A percentile compares a stretch with the other conserved stretches of the same genome.
Conservation (phyloP, 30 jellyfish, hydroid and myxozoan species). For the Pseudorhiza aurosa region DNA sequence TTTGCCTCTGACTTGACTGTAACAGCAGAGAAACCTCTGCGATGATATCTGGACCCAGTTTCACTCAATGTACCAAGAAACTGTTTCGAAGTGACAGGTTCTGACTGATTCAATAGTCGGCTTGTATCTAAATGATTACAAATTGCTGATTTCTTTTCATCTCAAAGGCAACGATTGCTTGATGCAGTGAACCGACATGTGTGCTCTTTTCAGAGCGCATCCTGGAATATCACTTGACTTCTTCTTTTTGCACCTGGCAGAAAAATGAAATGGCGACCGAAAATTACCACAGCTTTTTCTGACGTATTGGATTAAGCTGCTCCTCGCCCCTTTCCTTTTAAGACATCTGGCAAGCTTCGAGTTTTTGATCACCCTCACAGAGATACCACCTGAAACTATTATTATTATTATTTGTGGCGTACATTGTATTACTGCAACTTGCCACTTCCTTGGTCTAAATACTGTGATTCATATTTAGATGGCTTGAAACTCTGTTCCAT, state of each 20-base stretch:
- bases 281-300: constrained; percentile 52
- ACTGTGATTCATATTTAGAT: constrained; percentile 35
- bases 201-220: constrained; percentile 31
- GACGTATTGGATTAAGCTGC: constrained; percentile 11
- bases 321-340: constrained; percentile 15
- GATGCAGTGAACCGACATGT: constrained; percentile 17
- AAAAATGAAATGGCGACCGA: constrained; percentile 24
- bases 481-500: constrained; percentile 33
- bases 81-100: constrained; percentile 17
- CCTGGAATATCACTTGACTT: constrained; percentile 34
- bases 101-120: constrained; percentile 2
- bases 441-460: constrained; percentile 17
- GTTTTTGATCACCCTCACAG: constrained; percentile 44
- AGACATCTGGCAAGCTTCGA: constrained; percentile 37
- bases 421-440: background rate
- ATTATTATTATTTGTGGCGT: too few relatives aligned
- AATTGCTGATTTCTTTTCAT: constrained; percentile 20
- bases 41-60: constrained; percentile 41
- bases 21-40: constrained; percentile 18
- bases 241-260: constrained; percentile 52
- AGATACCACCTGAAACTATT: constrained; percentile 34
- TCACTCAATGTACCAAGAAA: constrained; percentile 29
- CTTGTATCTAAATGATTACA: constrained; percentile 3
- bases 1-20: constrained; percentile 14
- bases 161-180: constrained; percentile 51